phyloP scores from a whole-genome alignment of 2,113 vertebrate species.

The Neoarius graeffei region DNA sequence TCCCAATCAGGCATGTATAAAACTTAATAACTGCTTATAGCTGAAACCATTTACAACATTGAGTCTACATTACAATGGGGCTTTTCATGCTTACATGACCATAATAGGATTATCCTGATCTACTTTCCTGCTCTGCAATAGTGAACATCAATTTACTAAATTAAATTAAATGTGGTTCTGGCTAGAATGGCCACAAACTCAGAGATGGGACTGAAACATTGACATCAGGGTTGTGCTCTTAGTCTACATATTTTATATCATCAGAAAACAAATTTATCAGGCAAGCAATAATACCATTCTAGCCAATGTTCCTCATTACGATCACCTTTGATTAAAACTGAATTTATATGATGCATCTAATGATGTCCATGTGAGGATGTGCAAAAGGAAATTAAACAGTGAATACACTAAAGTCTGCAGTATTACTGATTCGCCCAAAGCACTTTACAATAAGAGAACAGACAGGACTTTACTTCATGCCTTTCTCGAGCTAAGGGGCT shows the following conservation, averaged over 20 bases:
- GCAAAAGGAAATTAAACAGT: neutral
- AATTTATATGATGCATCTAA: neutral
- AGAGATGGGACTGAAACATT: neutral
- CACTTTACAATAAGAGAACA: neutral
- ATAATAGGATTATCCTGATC: neutral
- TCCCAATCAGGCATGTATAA: neutral
- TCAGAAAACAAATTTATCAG: neutral
- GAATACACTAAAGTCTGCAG: neutral
- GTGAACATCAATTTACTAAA: neutral
- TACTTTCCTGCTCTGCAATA: neutral
- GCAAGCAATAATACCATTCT: neutral
- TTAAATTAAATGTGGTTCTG: neutral
- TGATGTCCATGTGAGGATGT: neutral
- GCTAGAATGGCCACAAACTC: neutral
- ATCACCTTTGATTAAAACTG: neutral
- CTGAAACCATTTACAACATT: neutral
- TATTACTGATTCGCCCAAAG: neutral
- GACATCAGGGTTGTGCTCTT: neutral
- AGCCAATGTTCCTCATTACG: neutral
- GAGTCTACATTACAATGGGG: neutral
- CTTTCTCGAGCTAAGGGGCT: constrained; percentile 9
- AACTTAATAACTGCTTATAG: neutral
- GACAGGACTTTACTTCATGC: neutral
- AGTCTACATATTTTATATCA: neutral
- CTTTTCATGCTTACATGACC: neutral